These are phyloP conservation scores for Hypotaenidia philippensis DNA, from an alignment of 2,797 vertebrate species.

Conservation along the genomic window DNA sequence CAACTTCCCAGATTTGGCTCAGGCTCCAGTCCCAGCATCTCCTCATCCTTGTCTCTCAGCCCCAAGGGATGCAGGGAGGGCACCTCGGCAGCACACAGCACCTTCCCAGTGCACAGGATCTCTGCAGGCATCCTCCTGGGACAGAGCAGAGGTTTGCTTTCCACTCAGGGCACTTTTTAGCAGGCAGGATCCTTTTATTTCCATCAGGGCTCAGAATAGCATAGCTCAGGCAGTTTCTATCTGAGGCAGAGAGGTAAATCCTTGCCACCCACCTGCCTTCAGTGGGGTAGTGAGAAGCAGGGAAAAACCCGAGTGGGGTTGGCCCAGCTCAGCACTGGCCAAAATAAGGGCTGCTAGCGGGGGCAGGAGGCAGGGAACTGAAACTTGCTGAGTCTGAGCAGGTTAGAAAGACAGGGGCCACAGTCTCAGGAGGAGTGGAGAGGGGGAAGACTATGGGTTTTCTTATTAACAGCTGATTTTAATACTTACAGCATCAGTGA, in stretches of 20 bases:
- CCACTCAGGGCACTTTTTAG: neutral
- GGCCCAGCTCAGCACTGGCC: neutral
- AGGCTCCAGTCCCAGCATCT: neutral
- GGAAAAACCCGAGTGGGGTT: neutral
- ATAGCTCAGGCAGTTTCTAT: neutral
- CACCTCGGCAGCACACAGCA: neutral
- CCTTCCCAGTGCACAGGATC: neutral
- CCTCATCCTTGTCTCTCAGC: neutral
- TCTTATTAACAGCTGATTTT: neutral
- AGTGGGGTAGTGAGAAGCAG: neutral
- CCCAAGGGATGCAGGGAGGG: neutral
- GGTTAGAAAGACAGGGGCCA: accelerated
- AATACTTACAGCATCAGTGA: neutral
- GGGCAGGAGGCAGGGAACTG: neutral
- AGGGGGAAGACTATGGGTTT: neutral
- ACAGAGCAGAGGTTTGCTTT: neutral
- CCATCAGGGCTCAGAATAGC: neutral
- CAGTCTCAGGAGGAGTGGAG: neutral
- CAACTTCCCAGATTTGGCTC: neutral
- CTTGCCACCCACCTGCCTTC: neutral
- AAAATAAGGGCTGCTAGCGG: too few relatives aligned
- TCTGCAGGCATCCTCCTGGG: accelerated
- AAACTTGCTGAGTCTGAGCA: neutral
- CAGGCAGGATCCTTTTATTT: neutral
- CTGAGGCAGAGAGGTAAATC: neutral